Evolutionary conservation across 2,888 invertebrate genomes (phyloP).

Genomic region (Pyrochroa serraticornis): DNA sequence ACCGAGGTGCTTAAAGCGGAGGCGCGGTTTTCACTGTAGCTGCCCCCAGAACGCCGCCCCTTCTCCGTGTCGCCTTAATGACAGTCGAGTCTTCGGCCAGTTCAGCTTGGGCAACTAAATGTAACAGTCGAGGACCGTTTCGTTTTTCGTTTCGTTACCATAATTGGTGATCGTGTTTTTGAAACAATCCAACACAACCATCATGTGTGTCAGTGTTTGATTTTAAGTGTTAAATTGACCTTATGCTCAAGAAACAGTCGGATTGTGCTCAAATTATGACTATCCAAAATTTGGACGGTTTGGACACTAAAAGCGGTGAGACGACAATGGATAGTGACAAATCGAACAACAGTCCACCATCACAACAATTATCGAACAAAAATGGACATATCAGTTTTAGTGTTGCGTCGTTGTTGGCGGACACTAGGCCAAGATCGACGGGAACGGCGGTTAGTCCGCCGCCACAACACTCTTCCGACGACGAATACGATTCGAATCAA

Average conservation of each 20-base stretch:
- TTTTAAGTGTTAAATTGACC: not conserved
- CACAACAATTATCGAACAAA: conserved; percentile 57
- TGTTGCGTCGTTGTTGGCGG: conserved; percentile 85
- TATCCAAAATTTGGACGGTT: conserved; percentile 64
- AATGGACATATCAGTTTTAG: conserved; percentile 80
- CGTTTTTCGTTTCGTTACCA: not conserved
- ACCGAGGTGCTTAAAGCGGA: conserved; percentile 39
- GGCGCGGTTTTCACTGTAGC: conserved; percentile 34
- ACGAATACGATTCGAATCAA: conserved; percentile 73
- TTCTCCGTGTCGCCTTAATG: conserved; percentile 26
- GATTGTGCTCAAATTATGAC: conserved; percentile 69
- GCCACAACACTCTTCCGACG: conserved; percentile 61
- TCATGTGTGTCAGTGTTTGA: conserved; percentile 16
- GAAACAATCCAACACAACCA: too few relatives aligned
- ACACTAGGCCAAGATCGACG: conserved; percentile 70
- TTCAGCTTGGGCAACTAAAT: conserved; percentile 45
- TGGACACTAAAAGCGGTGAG: conserved; percentile 52
- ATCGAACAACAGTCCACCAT: conserved; percentile 42
- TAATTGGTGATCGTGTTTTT: not conserved
- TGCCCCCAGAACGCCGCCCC: conserved; percentile 30
- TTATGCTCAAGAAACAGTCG: conserved; percentile 69
- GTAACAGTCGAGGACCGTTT: conserved; percentile 36
- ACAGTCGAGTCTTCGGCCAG: conserved; percentile 45
- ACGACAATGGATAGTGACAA: conserved; percentile 58
- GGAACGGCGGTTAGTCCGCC: conserved; percentile 56